Percentiles rank a stretch among this genome's conserved stretches.
phyloP scores from a whole-genome alignment of 1,140 invertebrate genomes.

The Drosophila subpulchrella region DNA sequence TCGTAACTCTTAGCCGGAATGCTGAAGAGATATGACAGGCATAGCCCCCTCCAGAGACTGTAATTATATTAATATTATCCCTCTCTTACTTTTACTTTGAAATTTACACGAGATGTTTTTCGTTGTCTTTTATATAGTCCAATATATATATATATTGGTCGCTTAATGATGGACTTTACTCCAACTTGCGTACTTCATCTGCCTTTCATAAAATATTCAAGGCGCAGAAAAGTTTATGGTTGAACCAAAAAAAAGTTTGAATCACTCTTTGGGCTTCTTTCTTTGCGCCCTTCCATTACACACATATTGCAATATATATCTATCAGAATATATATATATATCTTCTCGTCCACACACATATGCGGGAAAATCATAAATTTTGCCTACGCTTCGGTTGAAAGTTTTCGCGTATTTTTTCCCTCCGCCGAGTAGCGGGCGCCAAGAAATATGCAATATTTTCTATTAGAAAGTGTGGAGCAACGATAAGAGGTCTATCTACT shows the following conservation, averaged over 20 bases:
- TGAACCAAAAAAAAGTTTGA: slow-evolving; percentile 43
- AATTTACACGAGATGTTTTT: slow-evolving; percentile 27
- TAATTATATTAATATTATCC: slow-evolving; percentile 52
- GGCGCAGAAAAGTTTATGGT: slow-evolving; percentile 31
- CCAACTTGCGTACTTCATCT: slow-evolving; percentile 38
- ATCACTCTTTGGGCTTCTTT: slow-evolving; percentile 48
- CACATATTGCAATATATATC: slow-evolving; percentile 37
- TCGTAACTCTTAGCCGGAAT: slow-evolving; percentile 45
- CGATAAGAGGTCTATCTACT: background rate
- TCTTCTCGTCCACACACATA: slow-evolving; percentile 18
- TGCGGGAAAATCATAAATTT: slow-evolving; percentile 46
- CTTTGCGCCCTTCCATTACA: slow-evolving; percentile 4
- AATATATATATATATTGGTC: slow-evolving; percentile 34
- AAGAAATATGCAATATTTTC: slow-evolving; percentile 30
- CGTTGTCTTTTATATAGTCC: slow-evolving; percentile 29
- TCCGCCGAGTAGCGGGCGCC: slow-evolving; percentile 7
- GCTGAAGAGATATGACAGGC: slow-evolving; percentile 26
- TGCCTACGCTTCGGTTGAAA: slow-evolving; percentile 38
- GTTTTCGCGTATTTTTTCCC: slow-evolving; percentile 24
- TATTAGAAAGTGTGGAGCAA: background rate
- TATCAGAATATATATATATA: background rate
- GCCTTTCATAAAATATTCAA: slow-evolving; percentile 47
- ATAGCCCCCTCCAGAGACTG: slow-evolving; percentile 12
- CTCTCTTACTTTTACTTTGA: slow-evolving; percentile 51
- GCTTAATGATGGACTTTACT: slow-evolving; percentile 49